These are phyloP conservation scores for Mustela nigripes DNA, from an alignment of 2,113 vertebrate genomes.

Conservation along the genomic window DNA sequence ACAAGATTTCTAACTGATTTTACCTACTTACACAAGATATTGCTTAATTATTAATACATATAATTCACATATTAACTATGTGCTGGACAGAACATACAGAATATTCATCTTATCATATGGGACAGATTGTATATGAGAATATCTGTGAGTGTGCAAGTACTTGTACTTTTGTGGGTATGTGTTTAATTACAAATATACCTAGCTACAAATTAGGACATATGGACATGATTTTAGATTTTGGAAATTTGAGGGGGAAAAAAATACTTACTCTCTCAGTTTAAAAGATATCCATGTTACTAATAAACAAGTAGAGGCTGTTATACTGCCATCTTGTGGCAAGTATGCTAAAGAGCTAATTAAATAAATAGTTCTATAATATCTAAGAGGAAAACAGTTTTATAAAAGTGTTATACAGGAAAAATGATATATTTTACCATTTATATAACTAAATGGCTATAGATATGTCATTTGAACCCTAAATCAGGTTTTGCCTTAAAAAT, in stretches of 20 bases:
- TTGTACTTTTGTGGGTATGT: neutral
- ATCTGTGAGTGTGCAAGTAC: constrained; percentile 17
- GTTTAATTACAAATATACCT: constrained; percentile 27
- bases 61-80: neutral
- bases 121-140: neutral
- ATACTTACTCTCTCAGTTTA: neutral
- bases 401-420: neutral
- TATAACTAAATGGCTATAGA: neutral
- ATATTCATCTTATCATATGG: neutral
- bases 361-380: neutral
- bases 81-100: neutral
- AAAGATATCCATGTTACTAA: rapidly evolving
- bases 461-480: neutral
- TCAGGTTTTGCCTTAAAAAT: constrained; percentile 29
- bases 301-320: constrained; percentile 70
- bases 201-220: constrained; percentile 33
- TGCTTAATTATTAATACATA: constrained; percentile 26
- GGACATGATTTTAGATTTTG: constrained; percentile 37
- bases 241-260: neutral
- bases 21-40: neutral
- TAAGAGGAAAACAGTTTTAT: neutral
- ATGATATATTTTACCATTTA: neutral
- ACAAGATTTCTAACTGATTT: neutral
- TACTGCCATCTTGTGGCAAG: constrained; percentile 87
- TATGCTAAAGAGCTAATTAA: neutral